Conservation (phyloP, 2,888 invertebrate species). For the Athalia cordata region DNA sequence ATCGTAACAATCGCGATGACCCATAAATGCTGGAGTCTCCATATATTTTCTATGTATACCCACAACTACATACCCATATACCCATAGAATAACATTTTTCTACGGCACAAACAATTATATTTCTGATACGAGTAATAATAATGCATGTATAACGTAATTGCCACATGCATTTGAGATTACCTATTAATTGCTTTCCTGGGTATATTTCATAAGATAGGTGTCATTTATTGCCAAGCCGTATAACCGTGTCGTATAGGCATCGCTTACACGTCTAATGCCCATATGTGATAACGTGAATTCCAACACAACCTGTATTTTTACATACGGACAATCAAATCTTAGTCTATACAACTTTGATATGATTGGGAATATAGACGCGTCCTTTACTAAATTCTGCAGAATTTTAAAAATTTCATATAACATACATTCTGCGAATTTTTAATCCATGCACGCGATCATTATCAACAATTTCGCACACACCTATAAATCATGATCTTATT, state of each 20-base stretch:
- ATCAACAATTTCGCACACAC: no score
- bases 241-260: conserved; percentile 21
- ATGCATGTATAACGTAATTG: conserved; percentile 54
- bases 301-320: conserved; percentile 24
- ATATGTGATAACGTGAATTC: conserved; percentile 21
- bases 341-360: background rate
- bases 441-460: no score
- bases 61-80: background rate
- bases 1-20: no score
- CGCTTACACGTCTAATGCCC: conserved; percentile 13
- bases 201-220: conserved; percentile 59
- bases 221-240: conserved; percentile 57
- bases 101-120: conserved; percentile 1
- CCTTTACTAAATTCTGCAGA: no score
- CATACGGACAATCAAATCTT: conserved; percentile 1
- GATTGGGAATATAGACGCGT: no score
- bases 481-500: no score
- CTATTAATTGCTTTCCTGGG: conserved; percentile 60
- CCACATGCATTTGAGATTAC: conserved; percentile 52
- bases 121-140: conserved; percentile 45
- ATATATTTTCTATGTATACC: background rate
- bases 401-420: no score
- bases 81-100: background rate
- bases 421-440: no score
- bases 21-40: background rate